Percentiles rank a stretch among this genome's conserved stretches.
Conservation (phyloP, 2,797 vertebrate genomes). For the Chaenodraco wilsoni region DNA sequence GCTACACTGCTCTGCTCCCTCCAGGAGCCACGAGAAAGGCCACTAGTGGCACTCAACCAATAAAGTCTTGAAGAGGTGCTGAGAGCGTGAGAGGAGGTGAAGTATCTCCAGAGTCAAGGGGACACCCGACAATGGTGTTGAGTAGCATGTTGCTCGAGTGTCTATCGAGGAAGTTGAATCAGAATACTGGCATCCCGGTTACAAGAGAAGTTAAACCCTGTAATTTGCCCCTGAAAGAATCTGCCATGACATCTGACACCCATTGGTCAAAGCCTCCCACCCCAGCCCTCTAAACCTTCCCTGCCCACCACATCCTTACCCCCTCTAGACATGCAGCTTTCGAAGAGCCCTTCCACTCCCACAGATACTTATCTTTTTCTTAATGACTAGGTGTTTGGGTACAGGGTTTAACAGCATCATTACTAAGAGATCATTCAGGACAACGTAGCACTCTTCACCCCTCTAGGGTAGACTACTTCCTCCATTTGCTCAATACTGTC, state of each 20-base stretch:
- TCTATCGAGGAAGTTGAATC: constrained; percentile 69
- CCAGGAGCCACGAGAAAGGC: constrained; percentile 44
- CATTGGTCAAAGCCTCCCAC: constrained; percentile 69
- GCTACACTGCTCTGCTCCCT: constrained; percentile 53
- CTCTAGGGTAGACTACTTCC: constrained; percentile 64
- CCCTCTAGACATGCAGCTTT: constrained; percentile 77
- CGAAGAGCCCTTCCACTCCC: constrained; percentile 66
- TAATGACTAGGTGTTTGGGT: constrained; percentile 79
- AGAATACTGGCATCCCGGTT: constrained; percentile 62
- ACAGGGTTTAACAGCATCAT: constrained; percentile 72
- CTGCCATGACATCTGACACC: constrained; percentile 81
- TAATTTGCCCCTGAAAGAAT: constrained; percentile 81
- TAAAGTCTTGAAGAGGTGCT: constrained; percentile 71
- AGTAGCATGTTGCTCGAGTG: constrained; percentile 65
- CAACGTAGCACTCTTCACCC: constrained; percentile 46
- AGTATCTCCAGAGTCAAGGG: constrained; percentile 77
- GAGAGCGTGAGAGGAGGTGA: constrained; percentile 71
- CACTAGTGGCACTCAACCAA: constrained; percentile 51
- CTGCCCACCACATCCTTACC: constrained; percentile 58
- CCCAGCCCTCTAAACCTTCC: constrained; percentile 54
- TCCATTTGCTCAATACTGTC: constrained; percentile 38
- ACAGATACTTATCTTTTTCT: constrained; percentile 81
- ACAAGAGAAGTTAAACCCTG: constrained; percentile 76
- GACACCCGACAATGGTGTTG: constrained; percentile 65
- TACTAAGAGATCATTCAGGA: constrained; percentile 70